Evolutionary conservation across 2,113 vertebrate species (phyloP), one percentile per base, ranked within the genome.

Genomic region (Peromyscus maniculatus): DNA sequence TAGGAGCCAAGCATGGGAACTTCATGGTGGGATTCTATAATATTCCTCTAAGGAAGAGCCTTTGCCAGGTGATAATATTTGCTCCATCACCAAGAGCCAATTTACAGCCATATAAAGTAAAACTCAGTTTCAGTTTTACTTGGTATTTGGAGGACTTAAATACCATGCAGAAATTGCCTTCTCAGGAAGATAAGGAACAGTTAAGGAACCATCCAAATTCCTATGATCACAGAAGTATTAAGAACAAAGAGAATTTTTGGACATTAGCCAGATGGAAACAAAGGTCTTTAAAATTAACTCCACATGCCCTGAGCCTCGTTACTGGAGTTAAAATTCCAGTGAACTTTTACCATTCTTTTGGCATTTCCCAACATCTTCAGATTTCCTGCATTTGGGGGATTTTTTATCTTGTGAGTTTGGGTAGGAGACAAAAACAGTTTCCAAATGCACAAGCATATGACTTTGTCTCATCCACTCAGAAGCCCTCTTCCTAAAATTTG

Each of bases 191-290:
- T 92, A 94, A 96, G 72, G n/a, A 72, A 91, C 92, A 94, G 62
- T 94, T 94, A 83, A 59, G 36, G 6, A 39, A 83, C 22, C 33
- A 83, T 71, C 87, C 93, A 95, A 97, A 95, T 92, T 95, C 75
- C 91, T 96, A 69, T 52, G 78, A 66, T 87, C 87, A 91, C 67
- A 87, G 36, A 97, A 72, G 28, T 75, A 22, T 72, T 80, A 79
- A 96, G 78, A 97, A 94, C 94, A 95, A 97, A 97, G 71, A 93
- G 71, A 13, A 39, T n/a, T 95, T 97, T 89, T 91, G 97, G 93
- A 91, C 16, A 86, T 89, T 74, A 78, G 87, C 93, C 96, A 89
- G 72, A 17, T 33, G 31, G 80, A 62, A 62, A 46, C 94, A 95
- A 93, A 96, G 62, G 89, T 95, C 95, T 96, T 98, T 94, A 94